These are phyloP conservation scores for Sebastes nivosus DNA, from an alignment of 2,797 vertebrate species.

Conservation along the genomic window DNA sequence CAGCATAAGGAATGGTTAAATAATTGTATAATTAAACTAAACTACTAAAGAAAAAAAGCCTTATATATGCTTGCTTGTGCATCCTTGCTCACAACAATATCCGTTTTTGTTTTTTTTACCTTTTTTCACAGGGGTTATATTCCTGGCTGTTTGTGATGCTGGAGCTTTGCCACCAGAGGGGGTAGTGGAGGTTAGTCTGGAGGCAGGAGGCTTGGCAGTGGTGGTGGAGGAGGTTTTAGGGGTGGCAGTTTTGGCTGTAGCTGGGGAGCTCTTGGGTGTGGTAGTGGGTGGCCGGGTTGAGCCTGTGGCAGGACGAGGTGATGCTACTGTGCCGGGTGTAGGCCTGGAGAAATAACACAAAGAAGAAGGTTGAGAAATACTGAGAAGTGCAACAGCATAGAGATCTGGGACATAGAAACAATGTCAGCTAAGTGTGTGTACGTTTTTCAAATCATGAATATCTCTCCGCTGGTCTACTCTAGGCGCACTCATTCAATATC, in stretches of 20 bases:
- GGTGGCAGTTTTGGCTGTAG: conserved; percentile 73
- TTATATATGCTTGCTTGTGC: background rate
- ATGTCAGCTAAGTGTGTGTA: background rate
- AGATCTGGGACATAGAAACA: background rate
- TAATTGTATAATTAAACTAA: background rate
- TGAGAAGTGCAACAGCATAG: background rate
- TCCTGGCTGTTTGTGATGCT: conserved; percentile 70
- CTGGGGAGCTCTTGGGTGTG: conserved; percentile 67
- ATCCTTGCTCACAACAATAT: background rate
- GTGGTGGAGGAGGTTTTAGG: conserved; percentile 63
- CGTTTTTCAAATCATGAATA: background rate
- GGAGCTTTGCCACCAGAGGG: conserved; percentile 77
- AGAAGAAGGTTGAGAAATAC: background rate
- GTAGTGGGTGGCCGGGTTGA: conserved; percentile 51
- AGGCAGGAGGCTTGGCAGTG: conserved; percentile 62
- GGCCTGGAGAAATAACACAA: conserved; percentile 62
- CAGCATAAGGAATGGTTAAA: conserved; percentile 2
- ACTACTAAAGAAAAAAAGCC: background rate
- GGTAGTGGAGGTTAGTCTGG: conserved; percentile 69
- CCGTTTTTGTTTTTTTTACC: conserved; percentile 53
- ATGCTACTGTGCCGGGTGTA: conserved; percentile 30
- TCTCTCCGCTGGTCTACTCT: background rate
- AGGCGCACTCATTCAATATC: background rate
- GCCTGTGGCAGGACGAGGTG: conserved; percentile 69
- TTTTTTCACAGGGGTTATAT: conserved; percentile 78